A percentile compares a stretch with the other conserved stretches of the same genome.
Conservation (phyloP, 2,113 vertebrate genomes). For the Mesembrinibis cayennensis region DNA sequence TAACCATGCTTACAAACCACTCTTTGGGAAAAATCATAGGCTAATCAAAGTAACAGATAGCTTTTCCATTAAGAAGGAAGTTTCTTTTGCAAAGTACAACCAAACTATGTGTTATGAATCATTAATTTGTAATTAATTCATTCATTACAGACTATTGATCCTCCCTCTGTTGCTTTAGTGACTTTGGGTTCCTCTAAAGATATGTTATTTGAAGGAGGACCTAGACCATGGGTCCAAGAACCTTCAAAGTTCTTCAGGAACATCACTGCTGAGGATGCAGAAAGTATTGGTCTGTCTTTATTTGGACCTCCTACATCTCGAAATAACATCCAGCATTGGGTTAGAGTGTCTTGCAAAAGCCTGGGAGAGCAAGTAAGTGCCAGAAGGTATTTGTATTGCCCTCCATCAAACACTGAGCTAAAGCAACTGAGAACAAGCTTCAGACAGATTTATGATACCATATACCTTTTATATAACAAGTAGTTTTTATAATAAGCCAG, state of each 20-base stretch:
- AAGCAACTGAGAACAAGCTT: neutral
- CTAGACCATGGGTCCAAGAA: conserved; percentile 91
- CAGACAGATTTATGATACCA: neutral
- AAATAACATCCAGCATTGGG: conserved; percentile 83
- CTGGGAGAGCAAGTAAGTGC: conserved; percentile 89
- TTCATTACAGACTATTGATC: conserved; percentile 82
- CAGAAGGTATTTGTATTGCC: neutral
- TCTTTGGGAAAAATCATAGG: neutral
- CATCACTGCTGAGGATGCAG: conserved; percentile 76
- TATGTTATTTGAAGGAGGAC: conserved; percentile 92
- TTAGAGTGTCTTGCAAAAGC: conserved; percentile 83
- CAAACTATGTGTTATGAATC: neutral
- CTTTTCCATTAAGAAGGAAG: neutral
- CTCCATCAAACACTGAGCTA: neutral
- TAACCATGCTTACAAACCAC: neutral
- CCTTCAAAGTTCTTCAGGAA: conserved; percentile 92
- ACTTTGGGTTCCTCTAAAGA: conserved; percentile 95
- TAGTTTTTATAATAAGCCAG: neutral
- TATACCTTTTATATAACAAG: neutral
- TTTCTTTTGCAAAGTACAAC: neutral
- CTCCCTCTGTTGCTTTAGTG: conserved; percentile 85
- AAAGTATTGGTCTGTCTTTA: conserved; percentile 71
- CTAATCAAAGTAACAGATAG: neutral
- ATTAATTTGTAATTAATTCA: neutral
- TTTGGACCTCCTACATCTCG: conserved; percentile 73